A percentile compares a stretch with the other conserved stretches of the same genome.
phyloP scores from a whole-genome alignment of 2,797 vertebrate genomes.

The Lateolabrax maculatus region DNA sequence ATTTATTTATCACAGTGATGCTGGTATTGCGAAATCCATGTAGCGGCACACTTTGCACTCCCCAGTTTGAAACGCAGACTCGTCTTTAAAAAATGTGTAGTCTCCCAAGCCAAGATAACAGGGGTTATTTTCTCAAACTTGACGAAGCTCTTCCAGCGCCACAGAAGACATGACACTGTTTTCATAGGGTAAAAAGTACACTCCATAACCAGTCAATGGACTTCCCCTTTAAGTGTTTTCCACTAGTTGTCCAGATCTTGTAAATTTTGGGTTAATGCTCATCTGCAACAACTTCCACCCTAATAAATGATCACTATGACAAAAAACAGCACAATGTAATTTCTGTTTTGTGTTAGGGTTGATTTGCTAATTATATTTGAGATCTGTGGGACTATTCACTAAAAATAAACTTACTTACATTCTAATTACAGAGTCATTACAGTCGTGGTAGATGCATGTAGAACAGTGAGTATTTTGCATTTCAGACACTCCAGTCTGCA shows the following conservation, averaged over 20 bases:
- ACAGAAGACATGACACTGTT: neutral
- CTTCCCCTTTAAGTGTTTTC: neutral
- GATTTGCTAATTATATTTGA: constrained; percentile 5
- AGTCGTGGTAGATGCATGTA: constrained; percentile 1
- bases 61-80: no score
- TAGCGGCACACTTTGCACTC: no score
- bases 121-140: neutral
- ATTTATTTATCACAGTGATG: no score
- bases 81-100: no score
- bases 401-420: constrained; percentile 9
- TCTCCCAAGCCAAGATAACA: no score
- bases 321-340: neutral
- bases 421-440: neutral
- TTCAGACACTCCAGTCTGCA: constrained; percentile 51
- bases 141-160: neutral
- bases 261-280: constrained; percentile 9
- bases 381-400: neutral
- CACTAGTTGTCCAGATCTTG: neutral
- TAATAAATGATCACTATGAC: neutral
- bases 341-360: constrained; percentile 7
- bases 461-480: constrained; percentile 45
- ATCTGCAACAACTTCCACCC: neutral
- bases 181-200: neutral
- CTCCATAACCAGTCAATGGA: no score
- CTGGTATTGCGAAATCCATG: no score